A percentile compares a stretch with the other conserved stretches of the same genome.
These are phyloP conservation scores for Lordiphosa andalusiaca DNA, from an alignment of 2,888 invertebrate genomes.

Conservation along the genomic window DNA sequence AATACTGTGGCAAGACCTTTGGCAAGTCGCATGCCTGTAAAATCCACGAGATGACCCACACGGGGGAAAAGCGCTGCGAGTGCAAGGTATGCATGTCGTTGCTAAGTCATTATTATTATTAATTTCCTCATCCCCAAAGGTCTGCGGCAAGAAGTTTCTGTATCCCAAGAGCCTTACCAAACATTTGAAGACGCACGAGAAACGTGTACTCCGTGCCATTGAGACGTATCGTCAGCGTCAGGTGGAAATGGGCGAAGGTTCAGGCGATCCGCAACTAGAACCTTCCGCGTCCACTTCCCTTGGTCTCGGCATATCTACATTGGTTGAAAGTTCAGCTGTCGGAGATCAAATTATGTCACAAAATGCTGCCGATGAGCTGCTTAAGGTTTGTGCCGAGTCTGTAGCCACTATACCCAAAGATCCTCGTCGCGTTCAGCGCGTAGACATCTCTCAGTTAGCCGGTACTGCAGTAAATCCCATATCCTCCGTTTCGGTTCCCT, in stretches of 20 bases:
- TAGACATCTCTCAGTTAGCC: slow-evolving; percentile 73
- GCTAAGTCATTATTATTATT: too few relatives aligned
- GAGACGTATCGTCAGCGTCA: slow-evolving; percentile 77
- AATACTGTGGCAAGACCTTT: slow-evolving; percentile 77
- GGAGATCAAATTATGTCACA: slow-evolving; percentile 51
- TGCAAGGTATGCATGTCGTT: slow-evolving; percentile 50
- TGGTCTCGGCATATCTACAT: neutral
- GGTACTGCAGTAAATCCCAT: slow-evolving; percentile 77
- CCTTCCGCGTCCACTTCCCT: neutral
- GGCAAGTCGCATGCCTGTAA: slow-evolving; percentile 77
- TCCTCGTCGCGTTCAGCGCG: slow-evolving; percentile 75
- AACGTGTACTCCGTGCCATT: slow-evolving; percentile 76
- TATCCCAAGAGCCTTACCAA: slow-evolving; percentile 77
- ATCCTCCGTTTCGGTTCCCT: slow-evolving; percentile 74
- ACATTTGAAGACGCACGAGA: slow-evolving; percentile 77
- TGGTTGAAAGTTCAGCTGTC: slow-evolving; percentile 2
- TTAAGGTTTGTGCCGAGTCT: slow-evolving; percentile 76
- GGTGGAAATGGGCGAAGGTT: slow-evolving; percentile 62
- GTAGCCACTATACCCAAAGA: slow-evolving; percentile 76
- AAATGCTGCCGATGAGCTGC: slow-evolving; percentile 75
- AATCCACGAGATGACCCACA: slow-evolving; percentile 78
- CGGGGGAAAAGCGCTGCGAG: slow-evolving; percentile 76
- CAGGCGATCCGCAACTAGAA: slow-evolving; percentile 13
- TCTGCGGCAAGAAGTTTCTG: slow-evolving; percentile 76
- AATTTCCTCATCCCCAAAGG: slow-evolving; percentile 12